Conservation (phyloP, 2,797 vertebrate species). For the Pipistrellus pygmaeus region DNA sequence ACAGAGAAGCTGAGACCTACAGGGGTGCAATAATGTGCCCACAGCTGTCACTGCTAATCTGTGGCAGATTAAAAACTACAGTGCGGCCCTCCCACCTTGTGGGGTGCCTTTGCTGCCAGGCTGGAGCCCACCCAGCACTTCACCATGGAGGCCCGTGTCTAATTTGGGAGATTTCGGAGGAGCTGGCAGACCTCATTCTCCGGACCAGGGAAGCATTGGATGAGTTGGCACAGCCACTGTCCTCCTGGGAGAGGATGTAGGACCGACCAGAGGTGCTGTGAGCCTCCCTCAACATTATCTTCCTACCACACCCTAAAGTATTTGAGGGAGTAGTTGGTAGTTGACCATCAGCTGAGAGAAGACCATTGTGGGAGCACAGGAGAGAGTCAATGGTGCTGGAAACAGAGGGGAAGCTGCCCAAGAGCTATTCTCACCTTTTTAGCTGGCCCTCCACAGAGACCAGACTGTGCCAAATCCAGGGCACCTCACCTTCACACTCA, state of each 20-base stretch:
- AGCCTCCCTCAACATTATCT: rapidly evolving
- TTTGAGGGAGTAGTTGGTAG: background rate
- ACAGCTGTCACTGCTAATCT: background rate
- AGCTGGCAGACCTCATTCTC: background rate
- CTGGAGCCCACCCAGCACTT: background rate
- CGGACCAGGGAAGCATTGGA: background rate
- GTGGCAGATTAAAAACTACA: background rate
- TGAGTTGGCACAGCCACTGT: background rate
- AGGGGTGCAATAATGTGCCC: background rate
- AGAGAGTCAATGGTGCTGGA: background rate
- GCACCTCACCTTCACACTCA: background rate
- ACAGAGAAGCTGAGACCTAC: background rate
- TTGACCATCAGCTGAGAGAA: background rate
- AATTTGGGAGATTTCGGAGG: background rate
- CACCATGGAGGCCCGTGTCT: rapidly evolving
- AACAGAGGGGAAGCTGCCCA: background rate
- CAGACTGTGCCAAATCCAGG: background rate
- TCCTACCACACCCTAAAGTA: background rate
- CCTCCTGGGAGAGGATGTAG: background rate
- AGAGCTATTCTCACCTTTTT: background rate
- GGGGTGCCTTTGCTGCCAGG: background rate
- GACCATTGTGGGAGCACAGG: too few species aligned
- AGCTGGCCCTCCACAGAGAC: background rate
- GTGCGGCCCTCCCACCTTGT: rapidly evolving
- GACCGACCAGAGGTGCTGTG: background rate